These are phyloP conservation scores for Ceratosolen fusciceps DNA, from an alignment of 1,140 invertebrate genomes.

Conservation along the genomic window DNA sequence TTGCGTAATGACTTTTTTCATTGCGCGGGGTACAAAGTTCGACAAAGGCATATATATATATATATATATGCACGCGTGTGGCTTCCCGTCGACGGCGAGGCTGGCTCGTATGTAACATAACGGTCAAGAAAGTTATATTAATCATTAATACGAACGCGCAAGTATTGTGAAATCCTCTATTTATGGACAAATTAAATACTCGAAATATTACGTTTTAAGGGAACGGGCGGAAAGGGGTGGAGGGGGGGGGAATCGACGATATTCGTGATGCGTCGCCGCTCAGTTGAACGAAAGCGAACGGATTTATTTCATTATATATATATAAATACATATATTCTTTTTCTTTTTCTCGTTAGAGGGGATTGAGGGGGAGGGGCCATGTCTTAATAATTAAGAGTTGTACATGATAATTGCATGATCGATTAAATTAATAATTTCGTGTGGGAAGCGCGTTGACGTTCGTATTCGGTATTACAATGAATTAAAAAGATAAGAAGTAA, in stretches of 20 bases:
- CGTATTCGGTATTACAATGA: constrained; percentile 42
- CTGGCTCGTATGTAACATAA: constrained; percentile 51
- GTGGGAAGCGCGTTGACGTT: constrained; percentile 11
- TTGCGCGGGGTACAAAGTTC: constrained; percentile 22
- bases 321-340: constrained; percentile 20
- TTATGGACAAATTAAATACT: constrained; percentile 57
- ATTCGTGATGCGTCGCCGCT: constrained; percentile 28
- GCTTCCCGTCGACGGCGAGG: constrained; percentile 43
- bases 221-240: too few relatives aligned
- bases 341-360: neutral
- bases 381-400: constrained; percentile 32
- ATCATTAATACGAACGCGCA: constrained; percentile 54
- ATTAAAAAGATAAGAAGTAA: constrained; percentile 44
- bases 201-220: constrained; percentile 50
- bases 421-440: constrained; percentile 38
- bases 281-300: constrained; percentile 31
- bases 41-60: too few relatives aligned
- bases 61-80: too few relatives aligned
- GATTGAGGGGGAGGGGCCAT: constrained; percentile 25
- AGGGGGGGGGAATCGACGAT: constrained; percentile 14
- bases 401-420: constrained; percentile 55
- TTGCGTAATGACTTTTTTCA: constrained; percentile 34
- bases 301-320: constrained; percentile 42
- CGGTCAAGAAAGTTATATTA: constrained; percentile 51
- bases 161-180: constrained; percentile 57